Evolutionary conservation across 1,140 invertebrate species (phyloP).

Genomic region (Lerema accius): DNA sequence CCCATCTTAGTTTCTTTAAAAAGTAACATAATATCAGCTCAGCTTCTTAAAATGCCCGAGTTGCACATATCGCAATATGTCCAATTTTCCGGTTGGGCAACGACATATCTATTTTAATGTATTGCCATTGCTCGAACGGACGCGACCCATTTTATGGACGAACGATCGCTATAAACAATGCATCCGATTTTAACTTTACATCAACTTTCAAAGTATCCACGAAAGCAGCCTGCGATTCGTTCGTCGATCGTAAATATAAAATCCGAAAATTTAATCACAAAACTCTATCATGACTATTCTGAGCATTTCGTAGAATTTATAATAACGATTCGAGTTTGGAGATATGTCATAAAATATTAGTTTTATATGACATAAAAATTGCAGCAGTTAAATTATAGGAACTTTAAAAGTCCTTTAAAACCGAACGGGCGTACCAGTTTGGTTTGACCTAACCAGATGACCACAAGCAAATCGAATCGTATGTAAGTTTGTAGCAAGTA

Average conservation of each 20-base stretch:
- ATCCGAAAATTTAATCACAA: conserved; percentile 1
- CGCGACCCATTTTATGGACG: conserved; percentile 46
- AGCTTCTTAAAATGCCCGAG: background rate
- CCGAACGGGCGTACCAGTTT: too few species aligned
- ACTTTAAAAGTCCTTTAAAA: too few species aligned
- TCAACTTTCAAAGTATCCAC: conserved; percentile 27
- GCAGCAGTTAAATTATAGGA: background rate
- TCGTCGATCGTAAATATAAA: conserved; percentile 8
- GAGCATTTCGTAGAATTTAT: background rate
- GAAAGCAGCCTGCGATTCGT: conserved; percentile 1
- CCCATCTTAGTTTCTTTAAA: too few species aligned
- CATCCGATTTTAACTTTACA: conserved; percentile 32
- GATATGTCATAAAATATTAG: background rate
- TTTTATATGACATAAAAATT: background rate
- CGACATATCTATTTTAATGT: conserved; percentile 45
- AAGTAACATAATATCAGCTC: too few species aligned
- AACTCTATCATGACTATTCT: background rate
- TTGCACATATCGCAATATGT: background rate
- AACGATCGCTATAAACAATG: conserved; percentile 50
- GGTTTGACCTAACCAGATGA: too few species aligned
- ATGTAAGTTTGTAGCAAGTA: too few species aligned
- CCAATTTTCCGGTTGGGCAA: background rate
- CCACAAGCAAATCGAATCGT: too few species aligned
- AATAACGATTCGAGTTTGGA: background rate
- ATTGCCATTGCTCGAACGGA: conserved; percentile 39